Base-by-base conservation (phyloP, 2,888 invertebrate genomes). In the Octodonta nipae region DNA sequence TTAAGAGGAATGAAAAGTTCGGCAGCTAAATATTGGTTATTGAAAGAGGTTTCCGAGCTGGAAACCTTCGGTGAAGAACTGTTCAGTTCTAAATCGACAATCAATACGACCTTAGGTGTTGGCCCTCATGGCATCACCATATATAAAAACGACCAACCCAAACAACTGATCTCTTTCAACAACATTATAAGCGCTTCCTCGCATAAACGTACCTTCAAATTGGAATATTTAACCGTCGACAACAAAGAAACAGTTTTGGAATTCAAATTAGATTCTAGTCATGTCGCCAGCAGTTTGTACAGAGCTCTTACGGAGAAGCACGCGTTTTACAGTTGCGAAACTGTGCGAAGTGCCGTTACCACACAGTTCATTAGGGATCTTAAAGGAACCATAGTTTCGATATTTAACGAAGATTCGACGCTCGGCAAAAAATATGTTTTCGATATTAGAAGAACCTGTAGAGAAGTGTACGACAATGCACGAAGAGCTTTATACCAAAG, bases 311-410 rank as follows among this genome's bases (percentile, higher is more conserved):
- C 88, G 0, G 89, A 89, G 62, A 85, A 86, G 47, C 87, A 88
- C 59, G 87, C 87, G 26, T 89, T 89, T 67, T 89, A 86, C 63
- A 85, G 85, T 59, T 88, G 88, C 64, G 88, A 89, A 60, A 88
- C 88, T 0, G 88, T 89, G 8, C 70, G 87, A 26, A 81, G 74
- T 40, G 85, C 84, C 36, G 88, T 89, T 31, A 85, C 86, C 0
- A 78, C 84, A 30, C 89, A 89, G 64, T 88, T 83, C 56, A 85
- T 86, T 33, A 71, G 87, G 40, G 88, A 88, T 64, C 67, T 89
- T 42, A 88, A 84, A 71, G 88, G 88, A 36, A 87, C 86, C 26
- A 82, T 89, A 50, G 84, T 83, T 35, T 87, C 87, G 4, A 80
- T 89, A 59, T 88, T 89, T 68, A 86, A 86, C 65, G 87, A 87